These are phyloP conservation scores for Athene cunicularia DNA, from an alignment of 2,113 vertebrate species.

Conservation along the genomic window DNA sequence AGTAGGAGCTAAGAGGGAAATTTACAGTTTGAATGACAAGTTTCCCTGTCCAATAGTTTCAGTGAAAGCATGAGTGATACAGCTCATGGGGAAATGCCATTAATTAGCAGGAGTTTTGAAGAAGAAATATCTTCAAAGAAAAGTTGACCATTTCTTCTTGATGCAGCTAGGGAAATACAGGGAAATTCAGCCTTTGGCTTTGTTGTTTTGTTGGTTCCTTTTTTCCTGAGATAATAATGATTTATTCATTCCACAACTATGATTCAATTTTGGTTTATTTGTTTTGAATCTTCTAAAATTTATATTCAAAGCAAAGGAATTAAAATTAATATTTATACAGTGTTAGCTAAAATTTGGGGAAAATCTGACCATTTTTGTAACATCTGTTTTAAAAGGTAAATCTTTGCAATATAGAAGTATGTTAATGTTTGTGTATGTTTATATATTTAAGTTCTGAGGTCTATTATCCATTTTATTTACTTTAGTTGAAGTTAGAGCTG, in stretches of 20 bases:
- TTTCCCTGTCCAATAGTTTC: neutral
- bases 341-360: neutral
- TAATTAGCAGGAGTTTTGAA: neutral
- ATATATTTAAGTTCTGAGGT: neutral
- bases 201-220: no score
- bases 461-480: neutral
- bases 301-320: neutral
- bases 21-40: neutral
- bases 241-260: neutral
- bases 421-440: neutral
- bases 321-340: neutral
- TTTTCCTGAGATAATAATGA: neutral
- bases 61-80: neutral
- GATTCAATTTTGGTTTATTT: neutral
- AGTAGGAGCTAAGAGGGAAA: fast-evolving
- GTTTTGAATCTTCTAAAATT: neutral
- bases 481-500: neutral
- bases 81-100: neutral
- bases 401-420: neutral
- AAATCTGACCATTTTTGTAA: neutral
- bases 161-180: neutral
- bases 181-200: neutral
- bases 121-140: neutral
- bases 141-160: neutral
- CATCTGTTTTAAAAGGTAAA: neutral